Percentiles rank a stretch among this genome's conserved stretches.
Conservation (phyloP, 2,888 invertebrate species). For the Tipula unca region DNA sequence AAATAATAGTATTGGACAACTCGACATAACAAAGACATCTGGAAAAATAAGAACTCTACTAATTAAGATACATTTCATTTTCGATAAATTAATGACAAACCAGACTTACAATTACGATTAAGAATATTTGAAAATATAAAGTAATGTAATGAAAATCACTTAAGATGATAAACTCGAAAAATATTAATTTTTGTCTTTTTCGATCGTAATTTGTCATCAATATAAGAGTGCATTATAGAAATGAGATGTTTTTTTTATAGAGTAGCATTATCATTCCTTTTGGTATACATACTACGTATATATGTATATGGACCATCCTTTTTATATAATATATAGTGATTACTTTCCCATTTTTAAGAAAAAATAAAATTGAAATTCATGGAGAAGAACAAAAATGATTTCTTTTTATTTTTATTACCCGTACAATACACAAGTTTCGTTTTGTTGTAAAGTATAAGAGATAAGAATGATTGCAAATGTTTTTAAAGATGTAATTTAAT, state of each 20-base stretch:
- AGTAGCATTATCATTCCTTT: not conserved
- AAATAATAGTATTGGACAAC: too few relatives aligned
- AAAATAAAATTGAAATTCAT: not conserved
- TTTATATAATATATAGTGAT: not conserved
- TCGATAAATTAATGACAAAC: too few relatives aligned
- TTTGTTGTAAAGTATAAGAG: not conserved
- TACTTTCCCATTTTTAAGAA: not conserved
- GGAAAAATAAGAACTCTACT: too few relatives aligned
- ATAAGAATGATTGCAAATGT: not conserved
- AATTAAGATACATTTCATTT: too few relatives aligned
- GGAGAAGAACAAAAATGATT: not conserved
- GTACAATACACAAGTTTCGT: not conserved
- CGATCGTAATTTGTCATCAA: not conserved
- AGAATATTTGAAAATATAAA: not conserved
- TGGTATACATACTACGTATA: not conserved
- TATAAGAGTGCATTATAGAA: not conserved
- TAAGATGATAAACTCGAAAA: not conserved
- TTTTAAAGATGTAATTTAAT: not conserved
- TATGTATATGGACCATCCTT: not conserved
- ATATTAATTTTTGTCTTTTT: not conserved
- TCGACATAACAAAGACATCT: too few relatives aligned
- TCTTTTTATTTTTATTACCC: not conserved
- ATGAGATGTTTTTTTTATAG: not conserved
- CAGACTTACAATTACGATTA: not conserved
- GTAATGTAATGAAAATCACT: not conserved